Base-by-base conservation (phyloP, 2,113 vertebrate species). In the Coptodon rendalli region DNA sequence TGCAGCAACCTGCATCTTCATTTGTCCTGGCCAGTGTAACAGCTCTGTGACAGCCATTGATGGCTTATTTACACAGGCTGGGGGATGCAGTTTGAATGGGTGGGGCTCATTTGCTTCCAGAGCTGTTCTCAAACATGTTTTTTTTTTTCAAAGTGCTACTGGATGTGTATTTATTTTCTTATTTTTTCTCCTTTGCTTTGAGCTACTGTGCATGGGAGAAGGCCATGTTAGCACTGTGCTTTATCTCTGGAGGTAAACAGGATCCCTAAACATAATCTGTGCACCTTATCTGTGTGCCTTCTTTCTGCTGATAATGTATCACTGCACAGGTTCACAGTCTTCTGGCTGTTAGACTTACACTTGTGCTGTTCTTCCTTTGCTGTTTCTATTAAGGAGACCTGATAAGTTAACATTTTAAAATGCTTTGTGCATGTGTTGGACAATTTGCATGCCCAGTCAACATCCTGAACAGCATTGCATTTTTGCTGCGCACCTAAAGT, bases 1-100 rank as follows among this genome's bases (percentile, higher is more conserved):
- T 80, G 91, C 93, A 90, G 88, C 86, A 81, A 80, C 84, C 85
- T 50, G 56, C 45, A 63, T 92, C 90, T 88, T 90, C 87, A 91
- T 95, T 86, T 94, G 93, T 95, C 93, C 93, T 89, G 93, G 90
- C 84, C 87, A 89, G 87, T 89, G 92, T 84, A 71, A 87, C 89
- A 71, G 88, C 85, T 86, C 59, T 63, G 82, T 93, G 87, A 91
- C 92, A 94, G 87, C 82, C 93, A 87, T 89, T 89, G 91, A 92
- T 89, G 92, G 90, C 88, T 92, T 95, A 92, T 95, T 96, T 94
- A 95, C 92, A 91, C 89, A 91, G 89, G 68, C 86, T 12, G 68
- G 53, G 52, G 86, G 81, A 57, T 82, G 78, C 78, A 36, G 54
- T 85, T 86, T 84, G 83, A 81, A 52, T 36, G 73, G 90, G 81